Base-by-base conservation (phyloP, 1,140 invertebrate genomes). In the Neocloeon triangulifer region DNA sequence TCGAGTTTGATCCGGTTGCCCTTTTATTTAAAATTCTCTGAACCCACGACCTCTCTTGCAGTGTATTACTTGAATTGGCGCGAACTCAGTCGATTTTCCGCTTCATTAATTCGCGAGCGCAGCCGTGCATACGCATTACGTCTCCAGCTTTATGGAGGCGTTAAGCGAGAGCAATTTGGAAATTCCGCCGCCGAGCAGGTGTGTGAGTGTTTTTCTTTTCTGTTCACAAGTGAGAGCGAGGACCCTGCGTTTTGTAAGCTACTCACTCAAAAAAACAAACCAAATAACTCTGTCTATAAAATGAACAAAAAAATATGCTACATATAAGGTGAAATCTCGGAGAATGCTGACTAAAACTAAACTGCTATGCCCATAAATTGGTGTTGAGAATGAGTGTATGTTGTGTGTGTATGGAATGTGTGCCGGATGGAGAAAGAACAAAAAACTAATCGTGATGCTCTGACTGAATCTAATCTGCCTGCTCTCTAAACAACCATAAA, bases 351-450 rank as follows among this genome's bases (percentile, higher is more conserved):
- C 25, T 33, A 33, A 33, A 33, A 23, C 31, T 17, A 17, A 25
- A 33, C 23, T 22, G 31, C 19, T 13, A 16, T 33, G 31, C 17
- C 31, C 31, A 25, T 33, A 33, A 33, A 33, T 21, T 33, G 31
- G 21, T 33, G 31, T 9, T 23, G 25, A n/a, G n/a, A n/a, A n/a
- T n/a, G n/a, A n/a, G n/a, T n/a, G n/a, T n/a, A n/a, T n/a, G n/a
- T n/a, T n/a, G n/a, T n/a, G n/a, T n/a, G n/a, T n/a, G n/a, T n/a
- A n/a, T n/a, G n/a, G n/a, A n/a, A n/a, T n/a, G n/a, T n/a, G n/a
- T n/a, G n/a, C 3, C 31, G 16, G 9, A 21, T 33, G 31, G 31
- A 33, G 25, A 33, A 16, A 21, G 31, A 17, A 17, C 25, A 33
- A 33, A 33, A 19, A 10, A 33, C 16, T 25, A 17, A 33, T 16